Base-by-base conservation (phyloP, 2,113 vertebrate species). In the Leptobrachium ailaonicum region DNA sequence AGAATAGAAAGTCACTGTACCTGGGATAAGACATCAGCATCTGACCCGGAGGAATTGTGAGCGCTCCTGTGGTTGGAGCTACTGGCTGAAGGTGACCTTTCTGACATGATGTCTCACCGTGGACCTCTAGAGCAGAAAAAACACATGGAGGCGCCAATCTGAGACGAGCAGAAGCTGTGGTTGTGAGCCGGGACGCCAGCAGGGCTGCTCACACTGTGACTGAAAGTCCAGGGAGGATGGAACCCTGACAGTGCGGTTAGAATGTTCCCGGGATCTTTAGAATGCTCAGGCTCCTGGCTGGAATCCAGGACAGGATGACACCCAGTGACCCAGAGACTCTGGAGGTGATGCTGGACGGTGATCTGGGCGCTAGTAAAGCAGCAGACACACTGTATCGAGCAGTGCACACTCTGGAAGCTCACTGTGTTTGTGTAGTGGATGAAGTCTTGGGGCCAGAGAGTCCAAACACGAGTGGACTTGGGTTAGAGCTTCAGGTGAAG, bases 51-150 rank as follows among this genome's bases (percentile, higher is more conserved):
- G 11, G 82, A 75, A 74, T 80, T 74, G 41, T 67, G 78, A 2
- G 81, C 77, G 79, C 75, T 87, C 45, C 87, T 78, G 6, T 82
- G 85, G 83, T 86, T 73, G 56, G 85, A 75, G 81, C 86, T 67
- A 82, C 82, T 82, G 47, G 87, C 83, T 0, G 83, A 83, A 14
- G 83, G 78, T 72, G 73, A 84, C 69, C 77, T 84, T 50, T 85
- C 86, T 75, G 91, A 92, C 90, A 90, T 91, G 75, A 83, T 86
- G 78, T 60, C 41, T 58, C 13, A 40, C 40, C 40, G 50, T 44
- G 75, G n/a, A 40, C 66, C 75, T 77, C 20, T 43, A 32, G 4
- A 54, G 32, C 41, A 50, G 40, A 7, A 32, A 42, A 44, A 32
- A 20, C 12, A 64, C 68, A 79, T 62, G 58, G 50, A 8, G 47